phyloP scores from a whole-genome alignment of 2,113 vertebrate species.

The Eulemur rufifrons region DNA sequence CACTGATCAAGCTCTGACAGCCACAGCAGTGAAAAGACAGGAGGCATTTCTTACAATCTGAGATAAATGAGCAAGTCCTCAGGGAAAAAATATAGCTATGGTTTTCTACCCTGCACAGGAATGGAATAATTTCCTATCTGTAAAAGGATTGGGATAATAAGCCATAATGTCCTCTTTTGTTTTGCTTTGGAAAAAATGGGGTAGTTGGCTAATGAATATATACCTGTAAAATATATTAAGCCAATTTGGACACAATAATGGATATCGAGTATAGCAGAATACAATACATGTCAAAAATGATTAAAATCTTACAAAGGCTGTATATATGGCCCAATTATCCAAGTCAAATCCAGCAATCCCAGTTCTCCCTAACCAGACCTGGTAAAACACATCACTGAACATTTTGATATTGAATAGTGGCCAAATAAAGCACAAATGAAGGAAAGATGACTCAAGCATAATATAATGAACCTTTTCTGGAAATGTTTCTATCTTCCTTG shows the following conservation, averaged over 20 bases:
- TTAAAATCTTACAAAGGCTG: not conserved
- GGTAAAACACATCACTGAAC: not conserved
- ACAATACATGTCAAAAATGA: not conserved
- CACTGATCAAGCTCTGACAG: not conserved
- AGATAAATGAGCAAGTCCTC: not conserved
- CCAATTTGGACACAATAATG: not conserved
- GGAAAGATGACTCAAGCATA: not conserved
- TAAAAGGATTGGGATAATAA: not conserved
- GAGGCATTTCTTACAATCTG: not conserved
- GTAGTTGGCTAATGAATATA: not conserved
- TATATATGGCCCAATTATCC: not conserved
- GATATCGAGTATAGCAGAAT: not conserved
- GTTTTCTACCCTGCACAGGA: not conserved
- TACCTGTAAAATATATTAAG: not conserved
- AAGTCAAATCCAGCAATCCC: not conserved
- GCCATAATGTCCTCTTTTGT: not conserved
- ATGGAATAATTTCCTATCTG: slow-evolving; percentile 19
- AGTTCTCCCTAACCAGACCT: not conserved
- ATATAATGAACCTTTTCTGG: not conserved
- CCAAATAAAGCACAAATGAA: not conserved
- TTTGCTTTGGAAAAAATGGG: slow-evolving; percentile 28
- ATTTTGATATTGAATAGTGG: not conserved
- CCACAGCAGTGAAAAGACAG: not conserved
- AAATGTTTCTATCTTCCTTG: not conserved
- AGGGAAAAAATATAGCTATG: not conserved